Percentiles rank a stretch among this genome's conserved stretches.
Evolutionary conservation across 2,113 vertebrate species (phyloP).

Genomic region (Castor canadensis): DNA sequence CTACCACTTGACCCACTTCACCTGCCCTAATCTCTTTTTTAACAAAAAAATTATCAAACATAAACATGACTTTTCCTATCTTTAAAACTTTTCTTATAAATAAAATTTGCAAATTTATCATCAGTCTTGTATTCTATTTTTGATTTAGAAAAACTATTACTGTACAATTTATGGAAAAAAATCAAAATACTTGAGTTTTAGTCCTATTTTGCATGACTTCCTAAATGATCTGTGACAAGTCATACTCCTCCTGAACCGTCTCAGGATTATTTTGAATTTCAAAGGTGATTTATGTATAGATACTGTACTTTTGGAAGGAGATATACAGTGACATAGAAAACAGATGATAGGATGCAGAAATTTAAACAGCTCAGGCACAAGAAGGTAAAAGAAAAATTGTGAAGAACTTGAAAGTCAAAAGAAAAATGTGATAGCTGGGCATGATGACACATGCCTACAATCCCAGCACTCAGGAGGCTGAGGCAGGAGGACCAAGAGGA

Average conservation of each 20-base stretch:
- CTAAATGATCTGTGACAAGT: neutral
- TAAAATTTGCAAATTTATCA: constrained; percentile 1
- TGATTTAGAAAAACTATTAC: neutral
- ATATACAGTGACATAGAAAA: neutral
- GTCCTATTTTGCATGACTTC: neutral
- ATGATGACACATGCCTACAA: too few relatives aligned
- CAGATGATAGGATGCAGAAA: neutral
- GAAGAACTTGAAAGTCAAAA: constrained; percentile 2
- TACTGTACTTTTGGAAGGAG: neutral
- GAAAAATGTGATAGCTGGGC: neutral
- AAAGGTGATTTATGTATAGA: neutral
- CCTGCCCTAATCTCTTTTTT: too few relatives aligned
- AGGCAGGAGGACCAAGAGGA: neutral
- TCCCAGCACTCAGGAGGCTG: neutral
- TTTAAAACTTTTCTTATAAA: neutral
- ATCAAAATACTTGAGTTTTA: neutral
- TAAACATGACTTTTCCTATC: neutral
- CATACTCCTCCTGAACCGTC: neutral
- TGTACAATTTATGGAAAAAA: neutral
- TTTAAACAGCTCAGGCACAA: neutral
- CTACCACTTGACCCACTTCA: too few relatives aligned
- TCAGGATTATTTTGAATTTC: constrained; percentile 4
- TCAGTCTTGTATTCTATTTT: neutral
- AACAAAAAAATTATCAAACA: neutral
- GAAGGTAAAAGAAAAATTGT: neutral